Conservation (phyloP, 2,113 vertebrate species). For the Dascyllus trimaculatus region DNA sequence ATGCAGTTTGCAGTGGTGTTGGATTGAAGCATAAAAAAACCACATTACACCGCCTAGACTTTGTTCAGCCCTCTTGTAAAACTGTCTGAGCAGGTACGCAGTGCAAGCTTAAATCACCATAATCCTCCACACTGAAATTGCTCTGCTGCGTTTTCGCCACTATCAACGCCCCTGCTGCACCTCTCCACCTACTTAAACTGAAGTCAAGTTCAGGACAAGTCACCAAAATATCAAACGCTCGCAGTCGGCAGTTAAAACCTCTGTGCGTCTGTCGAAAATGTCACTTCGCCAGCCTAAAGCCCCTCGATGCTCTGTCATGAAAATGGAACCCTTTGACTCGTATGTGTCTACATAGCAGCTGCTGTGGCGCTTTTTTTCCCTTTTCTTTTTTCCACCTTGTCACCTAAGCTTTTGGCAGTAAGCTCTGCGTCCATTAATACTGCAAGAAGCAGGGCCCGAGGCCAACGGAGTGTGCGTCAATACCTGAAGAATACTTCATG, state of each 20-base stretch:
- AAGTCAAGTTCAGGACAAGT: slow-evolving; percentile 52
- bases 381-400: slow-evolving; percentile 4
- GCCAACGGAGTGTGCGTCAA: slow-evolving; percentile 43
- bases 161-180: background rate
- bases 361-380: background rate
- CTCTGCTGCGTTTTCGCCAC: slow-evolving; percentile 23
- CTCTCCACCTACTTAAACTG: slow-evolving; percentile 25
- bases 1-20: background rate
- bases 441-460: slow-evolving; percentile 33
- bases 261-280: slow-evolving; percentile 45
- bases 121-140: slow-evolving; percentile 28
- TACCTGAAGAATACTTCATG: slow-evolving; percentile 67
- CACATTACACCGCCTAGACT: background rate
- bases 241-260: slow-evolving; percentile 11
- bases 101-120: slow-evolving; percentile 27
- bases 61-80: background rate
- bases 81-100: slow-evolving; percentile 1
- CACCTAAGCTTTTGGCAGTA: slow-evolving; percentile 39
- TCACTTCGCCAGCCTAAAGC: slow-evolving; percentile 30
- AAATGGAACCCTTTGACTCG: slow-evolving; percentile 41
- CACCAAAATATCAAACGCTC: slow-evolving; percentile 48
- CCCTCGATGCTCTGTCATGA: slow-evolving; percentile 29
- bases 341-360: background rate
- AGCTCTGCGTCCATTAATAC: slow-evolving; percentile 13
- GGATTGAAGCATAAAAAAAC: background rate